Evolutionary conservation across 2,888 invertebrate species (phyloP), one percentile per base, ranked within the genome.

Genomic region (Eupithecia pulchellata): DNA sequence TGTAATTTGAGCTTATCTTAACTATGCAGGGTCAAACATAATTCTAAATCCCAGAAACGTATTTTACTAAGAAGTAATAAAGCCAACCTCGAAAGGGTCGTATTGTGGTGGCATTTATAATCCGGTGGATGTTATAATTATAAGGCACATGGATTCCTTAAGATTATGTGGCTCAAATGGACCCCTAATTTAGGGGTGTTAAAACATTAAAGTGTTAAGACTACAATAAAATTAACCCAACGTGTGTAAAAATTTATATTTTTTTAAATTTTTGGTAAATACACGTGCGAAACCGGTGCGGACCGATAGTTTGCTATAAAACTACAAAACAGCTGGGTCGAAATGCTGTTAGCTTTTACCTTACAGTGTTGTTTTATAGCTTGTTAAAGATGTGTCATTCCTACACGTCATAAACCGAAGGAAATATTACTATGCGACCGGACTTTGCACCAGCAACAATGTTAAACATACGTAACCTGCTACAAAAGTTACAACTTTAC

Each of bases 41-140:
- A 61, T 25, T 61, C 30, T 61, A 20, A 25, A 34, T 5, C 34
- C 61, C 30, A 25, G 61, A 47, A 30, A 20, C 17, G 42, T 47
- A 64, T 42, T 34, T 61, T 34, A 34, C 61, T 61, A 20, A 57
- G 57, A 14, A 61, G 61, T 61, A 61, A 34, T 61, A 34, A 61
- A 61, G 61, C 13, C 20, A 61, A n/a, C 68, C 52, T 36, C 52
- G 25, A 55, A 42, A 36, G 36, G 47, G 52, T 17, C 2, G 34
- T 61, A 61, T 61, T 61, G 61, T 61, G 61, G 34, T 11, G 20
- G 32, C 60, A n/a, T 61, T 36, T 32, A 61, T 61, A 61, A 61
- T 36, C 32, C 61, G 36, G 34, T 20, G 34, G 30, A 20, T 20
- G 32, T 25, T 27, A 13, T 30, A 20, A 20, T 25, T 27, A 13